Percentiles rank a stretch among this genome's conserved stretches.
These are phyloP conservation scores for Channallabes apus DNA, from an alignment of 2,797 vertebrate species.

Conservation along the genomic window DNA sequence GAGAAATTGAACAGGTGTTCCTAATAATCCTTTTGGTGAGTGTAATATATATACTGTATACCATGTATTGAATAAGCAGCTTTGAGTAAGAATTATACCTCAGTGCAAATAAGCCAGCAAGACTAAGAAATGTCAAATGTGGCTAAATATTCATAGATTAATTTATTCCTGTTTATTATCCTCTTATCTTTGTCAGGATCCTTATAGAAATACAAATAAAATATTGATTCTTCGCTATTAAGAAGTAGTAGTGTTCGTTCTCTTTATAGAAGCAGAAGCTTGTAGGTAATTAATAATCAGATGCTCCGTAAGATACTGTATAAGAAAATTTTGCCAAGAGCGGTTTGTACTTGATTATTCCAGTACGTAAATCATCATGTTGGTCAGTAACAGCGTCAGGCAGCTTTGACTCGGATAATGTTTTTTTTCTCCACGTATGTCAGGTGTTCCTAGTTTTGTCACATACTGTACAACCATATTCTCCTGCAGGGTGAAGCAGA, in stretches of 20 bases:
- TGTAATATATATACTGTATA: too few species aligned
- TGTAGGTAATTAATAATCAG: neutral
- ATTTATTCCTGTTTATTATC: neutral
- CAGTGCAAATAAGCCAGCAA: neutral
- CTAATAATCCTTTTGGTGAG: too few species aligned
- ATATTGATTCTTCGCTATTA: neutral
- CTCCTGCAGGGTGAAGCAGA: constrained; percentile 65
- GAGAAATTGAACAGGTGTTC: too few species aligned
- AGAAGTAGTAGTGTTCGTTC: neutral
- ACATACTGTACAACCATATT: neutral
- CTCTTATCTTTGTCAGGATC: neutral
- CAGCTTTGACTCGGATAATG: too few species aligned
- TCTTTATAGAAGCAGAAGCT: neutral
- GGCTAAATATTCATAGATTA: neutral
- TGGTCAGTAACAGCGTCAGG: too few species aligned
- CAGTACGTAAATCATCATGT: neutral
- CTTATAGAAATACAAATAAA: neutral
- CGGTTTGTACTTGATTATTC: neutral
- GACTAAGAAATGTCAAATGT: neutral
- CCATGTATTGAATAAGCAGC: neutral
- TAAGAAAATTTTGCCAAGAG: neutral
- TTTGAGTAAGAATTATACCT: neutral
- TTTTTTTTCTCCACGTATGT: neutral
- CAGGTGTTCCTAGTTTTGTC: neutral
- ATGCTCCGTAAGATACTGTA: neutral